Base-by-base conservation (phyloP, 2,888 invertebrate genomes). In the Sarcophaga subvicina region DNA sequence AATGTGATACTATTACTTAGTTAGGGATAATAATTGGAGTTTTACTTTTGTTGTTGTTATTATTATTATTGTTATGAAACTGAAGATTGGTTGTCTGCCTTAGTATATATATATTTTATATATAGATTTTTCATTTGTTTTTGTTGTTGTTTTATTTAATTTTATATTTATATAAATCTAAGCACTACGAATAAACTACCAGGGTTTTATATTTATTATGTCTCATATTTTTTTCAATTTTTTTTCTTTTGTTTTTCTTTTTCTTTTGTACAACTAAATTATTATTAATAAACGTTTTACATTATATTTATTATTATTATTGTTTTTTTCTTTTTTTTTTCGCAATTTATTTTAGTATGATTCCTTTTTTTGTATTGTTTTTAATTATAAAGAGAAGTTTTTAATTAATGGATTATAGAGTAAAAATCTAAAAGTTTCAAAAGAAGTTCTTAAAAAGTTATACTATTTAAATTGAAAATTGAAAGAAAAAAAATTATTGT, bases 211-310 rank as follows among this genome's bases (percentile, higher is more conserved):
- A 54, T 54, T 14, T 54, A 54, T 54, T 54, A 54, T 54, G 2
- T 54, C 17, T 37, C 10, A 37, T 37, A 37, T 70, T 67, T 72
- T 88, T 75, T 86, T 83, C 73, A 79, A 76, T 78, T 86, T 83
- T 81, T 70, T 82, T 73, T 64, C 88, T 71, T 79, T 83, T 78
- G 80, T 86, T 69, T 83, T 72, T 59, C 86, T 73, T 86, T 85
- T 83, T 80, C 81, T 86, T 89, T 86, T 85, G 83, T 85, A 85
- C 85, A 88, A 71, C 82, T 85, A 88, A 85, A 73, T 82, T 83
- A 82, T 62, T 83, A 82, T 62, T 83, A 72, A 72, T 79, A 90
- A 90, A 91, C 89, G 88, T 89, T 89, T 90, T 90, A 83, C 76
- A 81, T 79, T 64, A 82, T 66, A 64, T 64, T 76, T 82, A 70